Conservation (phyloP, 2,797 vertebrate genomes). For the Nannoperca obscura region DNA sequence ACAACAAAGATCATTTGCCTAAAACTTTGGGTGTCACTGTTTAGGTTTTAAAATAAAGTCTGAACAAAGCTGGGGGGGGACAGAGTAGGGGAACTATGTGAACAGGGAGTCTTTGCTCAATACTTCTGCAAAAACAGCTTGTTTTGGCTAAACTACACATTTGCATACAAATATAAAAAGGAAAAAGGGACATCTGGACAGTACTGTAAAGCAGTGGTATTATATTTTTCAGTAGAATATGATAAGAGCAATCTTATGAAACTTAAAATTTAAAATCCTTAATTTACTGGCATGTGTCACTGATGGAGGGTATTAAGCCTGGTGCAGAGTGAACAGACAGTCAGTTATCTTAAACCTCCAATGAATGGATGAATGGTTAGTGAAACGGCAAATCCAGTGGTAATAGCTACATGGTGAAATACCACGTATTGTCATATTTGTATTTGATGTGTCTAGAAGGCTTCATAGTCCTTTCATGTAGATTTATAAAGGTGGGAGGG, state of each 20-base stretch:
- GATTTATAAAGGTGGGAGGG: background rate
- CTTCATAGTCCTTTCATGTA: background rate
- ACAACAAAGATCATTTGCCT: constrained; percentile 10
- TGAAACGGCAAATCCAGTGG: background rate
- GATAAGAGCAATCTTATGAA: constrained; percentile 10
- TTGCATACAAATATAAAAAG: no score
- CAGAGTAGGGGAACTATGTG: no score
- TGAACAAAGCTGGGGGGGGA: no score
- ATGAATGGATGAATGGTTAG: background rate
- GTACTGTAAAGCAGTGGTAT: no score
- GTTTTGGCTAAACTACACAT: no score
- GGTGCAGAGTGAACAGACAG: background rate
- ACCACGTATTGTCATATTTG: background rate
- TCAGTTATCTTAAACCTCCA: background rate
- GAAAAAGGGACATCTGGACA: no score
- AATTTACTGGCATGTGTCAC: background rate
- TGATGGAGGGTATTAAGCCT: background rate
- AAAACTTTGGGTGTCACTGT: background rate
- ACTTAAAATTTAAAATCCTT: no score
- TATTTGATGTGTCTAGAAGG: background rate
- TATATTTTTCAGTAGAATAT: background rate
- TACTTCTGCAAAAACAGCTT: no score
- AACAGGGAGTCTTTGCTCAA: no score
- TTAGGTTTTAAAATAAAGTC: no score
- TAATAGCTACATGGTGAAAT: background rate